Conservation (phyloP, 2,888 invertebrate genomes). For the Cerastis rubricosa region DNA sequence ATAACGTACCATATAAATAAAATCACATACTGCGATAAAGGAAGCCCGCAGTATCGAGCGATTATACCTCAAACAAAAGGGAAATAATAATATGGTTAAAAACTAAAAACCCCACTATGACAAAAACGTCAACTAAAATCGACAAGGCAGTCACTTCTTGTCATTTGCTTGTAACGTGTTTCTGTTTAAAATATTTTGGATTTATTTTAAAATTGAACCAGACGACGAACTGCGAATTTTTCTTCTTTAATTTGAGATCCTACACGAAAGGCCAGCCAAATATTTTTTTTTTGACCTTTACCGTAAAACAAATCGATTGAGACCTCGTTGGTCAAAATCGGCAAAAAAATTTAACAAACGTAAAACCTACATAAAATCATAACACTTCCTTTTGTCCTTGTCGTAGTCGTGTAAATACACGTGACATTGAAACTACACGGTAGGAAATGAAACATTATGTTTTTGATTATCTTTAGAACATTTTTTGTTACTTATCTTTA, state of each 20-base stretch:
- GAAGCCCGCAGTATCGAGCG: not conserved
- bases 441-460: constrained; percentile 29
- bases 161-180: not conserved
- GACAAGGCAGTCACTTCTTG: not conserved
- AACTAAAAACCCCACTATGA: not conserved
- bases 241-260: not conserved
- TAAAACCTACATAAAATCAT: not conserved
- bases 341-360: not conserved
- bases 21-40: constrained; percentile 6
- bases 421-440: constrained; percentile 23
- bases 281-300: too few species aligned
- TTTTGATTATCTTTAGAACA: constrained; percentile 11
- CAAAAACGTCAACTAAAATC: not conserved
- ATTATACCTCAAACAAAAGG: constrained; percentile 2
- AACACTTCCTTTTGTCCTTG: not conserved
- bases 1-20: constrained; percentile 21
- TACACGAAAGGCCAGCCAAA: not conserved
- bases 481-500: constrained; percentile 19
- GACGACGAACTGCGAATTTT: not conserved
- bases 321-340: not conserved
- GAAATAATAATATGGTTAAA: not conserved
- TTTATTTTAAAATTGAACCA: not conserved
- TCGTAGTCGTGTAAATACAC: not conserved
- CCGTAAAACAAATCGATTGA: not conserved
- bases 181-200: not conserved